Base-by-base conservation (phyloP, 2,113 vertebrate genomes). In the Chunga burmeisteri region DNA sequence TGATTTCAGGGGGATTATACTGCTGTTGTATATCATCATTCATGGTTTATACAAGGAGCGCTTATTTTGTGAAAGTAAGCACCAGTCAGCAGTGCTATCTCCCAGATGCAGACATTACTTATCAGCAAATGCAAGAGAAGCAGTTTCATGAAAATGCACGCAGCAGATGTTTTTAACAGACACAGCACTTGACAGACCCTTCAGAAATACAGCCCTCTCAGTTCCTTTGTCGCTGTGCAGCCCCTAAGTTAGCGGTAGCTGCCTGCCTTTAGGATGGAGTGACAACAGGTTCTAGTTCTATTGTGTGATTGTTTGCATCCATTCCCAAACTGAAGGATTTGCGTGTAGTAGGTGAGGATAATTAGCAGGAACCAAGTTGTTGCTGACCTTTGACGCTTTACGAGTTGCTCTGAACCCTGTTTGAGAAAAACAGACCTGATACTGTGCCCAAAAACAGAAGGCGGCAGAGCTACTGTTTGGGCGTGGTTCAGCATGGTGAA, bases 131-230 rank as follows among this genome's bases (percentile, higher is more conserved):
- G 44, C 36, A 40, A 16, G 52, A 92, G 81, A 75, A 44, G 71
- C 22, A 18, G 21, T 65, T 79, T 40, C 2, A 1, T 47, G 30
- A 50, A 63, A 74, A 19, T 0, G 0, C 6, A 0, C 29, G 14
- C 10, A 21, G 6, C 9, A 32, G 5, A 6, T 40, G 15, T 36
- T 71, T 77, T 88, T 55, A 66, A 9, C 36, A 58, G 53, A 22
- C 8, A 5, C 11, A 74, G 53, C 10, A 6, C 11, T 55, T 90
- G 36, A 8, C 22, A 88, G 53, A 25, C 15, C 13, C 29, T 62
- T 73, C 16, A 58, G 49, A 80, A 72, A 18, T 13, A 23, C 6
- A 72, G 1, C 47, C 20, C 7, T 68, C 16, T 47, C 16, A 19
- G 29, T 9, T 63, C 38, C 42, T 62, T 32, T 9, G 4, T 65